Evolutionary conservation across 2,888 invertebrate genomes (phyloP), one percentile per base, ranked within the genome.

Genomic region (Callyntrura sp.): DNA sequence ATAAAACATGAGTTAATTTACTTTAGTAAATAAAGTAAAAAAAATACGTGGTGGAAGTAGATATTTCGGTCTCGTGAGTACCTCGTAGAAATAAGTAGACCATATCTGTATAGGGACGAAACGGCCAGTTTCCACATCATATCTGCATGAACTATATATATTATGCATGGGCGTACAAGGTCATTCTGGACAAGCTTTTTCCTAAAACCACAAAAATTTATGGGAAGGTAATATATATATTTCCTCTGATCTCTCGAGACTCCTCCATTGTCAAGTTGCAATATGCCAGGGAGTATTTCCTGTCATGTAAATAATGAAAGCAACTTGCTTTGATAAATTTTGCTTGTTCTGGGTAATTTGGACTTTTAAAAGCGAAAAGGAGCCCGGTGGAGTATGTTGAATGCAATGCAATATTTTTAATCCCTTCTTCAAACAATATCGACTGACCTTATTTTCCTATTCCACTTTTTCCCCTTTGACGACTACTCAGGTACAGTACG

Each of bases 1-100:
- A 62, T 62, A 62, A 62, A 62, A 62, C 62, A 62, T 62, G 62
- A 62, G 62, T 25, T 62, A 62, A 62, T 62, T 23, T 62, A 23
- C 62, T 23, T 62, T 23, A 4, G 62, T 23, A 62, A 62, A 62
- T 62, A 62, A 62, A 25, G 25, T 25, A 23, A 62, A 60, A 60
- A 60, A 60, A n/a, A n/a, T 51, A 14, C 12, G 9, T 51, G 45
- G 45, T n/a, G 6, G 6, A 35, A 35, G 35, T 35, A 35, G 35
- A 35, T 6, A 35, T 35, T 35, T 35, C 6, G 2, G 35, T 35
- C 35, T 35, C 35, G 6, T 35, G 35, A 35, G 35, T 6, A 35
- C 35, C n/a, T n/a, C n/a, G 6, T 6, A 35, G 35, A 6, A 35
- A 35, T 35, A 35, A 35, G 35, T 35, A 35, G 2, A 35, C 35